These are phyloP conservation scores for Acropora tenuis DNA, from an alignment of 64 coral and sea anemone genomes.

Conservation along the genomic window DNA sequence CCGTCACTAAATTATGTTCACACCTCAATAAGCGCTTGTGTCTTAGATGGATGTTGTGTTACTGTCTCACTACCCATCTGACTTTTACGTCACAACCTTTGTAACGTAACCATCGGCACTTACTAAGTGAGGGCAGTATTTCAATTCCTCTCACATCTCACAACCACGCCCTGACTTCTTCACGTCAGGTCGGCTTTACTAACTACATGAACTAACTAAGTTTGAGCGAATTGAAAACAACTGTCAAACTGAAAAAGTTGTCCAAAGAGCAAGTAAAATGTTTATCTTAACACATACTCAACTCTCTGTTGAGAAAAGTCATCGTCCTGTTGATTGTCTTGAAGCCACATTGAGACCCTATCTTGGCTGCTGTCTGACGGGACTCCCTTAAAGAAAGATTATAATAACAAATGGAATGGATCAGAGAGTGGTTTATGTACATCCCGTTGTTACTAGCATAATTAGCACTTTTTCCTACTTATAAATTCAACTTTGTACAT, in stretches of 20 bases:
- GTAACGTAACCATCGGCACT: not conserved
- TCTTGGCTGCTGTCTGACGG: not conserved
- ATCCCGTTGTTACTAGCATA: no score
- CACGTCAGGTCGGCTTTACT: no score
- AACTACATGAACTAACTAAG: no score
- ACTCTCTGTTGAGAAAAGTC: slow-evolving; percentile 13
- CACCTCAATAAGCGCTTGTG: no score
- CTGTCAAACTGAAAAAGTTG: no score
- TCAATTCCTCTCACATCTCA: not conserved
- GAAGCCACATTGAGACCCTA: not conserved
- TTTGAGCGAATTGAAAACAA: no score
- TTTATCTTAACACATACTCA: not conserved
- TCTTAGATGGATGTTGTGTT: no score
- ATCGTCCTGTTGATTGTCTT: not conserved
- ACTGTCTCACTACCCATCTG: not conserved
- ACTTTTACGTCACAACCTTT: not conserved
- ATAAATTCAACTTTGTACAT: no score
- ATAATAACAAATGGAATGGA: not conserved
- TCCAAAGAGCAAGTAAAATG: not conserved
- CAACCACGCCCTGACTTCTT: no score
- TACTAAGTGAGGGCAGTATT: not conserved
- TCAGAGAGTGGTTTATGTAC: no score
- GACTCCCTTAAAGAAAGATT: not conserved
- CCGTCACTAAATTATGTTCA: no score
- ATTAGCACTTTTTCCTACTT: no score